Evolutionary conservation across 1,140 invertebrate species (phyloP).

Genomic region (Drosophila burlai): DNA sequence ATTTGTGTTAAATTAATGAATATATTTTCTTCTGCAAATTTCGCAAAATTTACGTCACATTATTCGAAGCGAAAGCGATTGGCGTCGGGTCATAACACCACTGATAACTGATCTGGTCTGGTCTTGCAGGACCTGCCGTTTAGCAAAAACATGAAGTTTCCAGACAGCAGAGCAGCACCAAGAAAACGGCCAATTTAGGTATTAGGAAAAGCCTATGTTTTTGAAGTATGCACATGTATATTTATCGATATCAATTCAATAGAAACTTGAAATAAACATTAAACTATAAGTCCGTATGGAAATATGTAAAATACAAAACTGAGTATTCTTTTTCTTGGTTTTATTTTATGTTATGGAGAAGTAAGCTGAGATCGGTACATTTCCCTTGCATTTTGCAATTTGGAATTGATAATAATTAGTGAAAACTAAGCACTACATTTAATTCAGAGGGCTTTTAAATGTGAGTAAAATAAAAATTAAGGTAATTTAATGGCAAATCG

Average conservation of each 20-base stretch:
- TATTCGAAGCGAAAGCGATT: conserved; percentile 27
- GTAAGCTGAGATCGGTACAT: too few species aligned
- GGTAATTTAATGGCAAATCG: too few species aligned
- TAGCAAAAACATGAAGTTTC: conserved; percentile 40
- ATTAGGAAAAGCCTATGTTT: conserved; percentile 57
- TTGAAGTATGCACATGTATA: conserved; percentile 60
- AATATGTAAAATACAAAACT: conserved; percentile 35
- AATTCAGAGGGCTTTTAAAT: too few species aligned
- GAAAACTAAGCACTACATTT: neutral
- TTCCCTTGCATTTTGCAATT: too few species aligned
- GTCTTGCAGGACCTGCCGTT: conserved; percentile 1
- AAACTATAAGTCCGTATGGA: conserved; percentile 40
- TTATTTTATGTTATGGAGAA: too few species aligned
- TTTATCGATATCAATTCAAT: conserved; percentile 54
- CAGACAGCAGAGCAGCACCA: conserved; percentile 33
- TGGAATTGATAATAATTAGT: neutral
- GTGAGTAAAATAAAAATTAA: too few species aligned
- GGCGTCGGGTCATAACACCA: conserved; percentile 5
- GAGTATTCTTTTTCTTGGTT: neutral
- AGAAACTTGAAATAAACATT: conserved; percentile 51
- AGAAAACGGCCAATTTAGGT: conserved; percentile 54
- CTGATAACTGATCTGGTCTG: conserved; percentile 2
- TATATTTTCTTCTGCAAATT: conserved; percentile 12
- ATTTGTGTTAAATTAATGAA: conserved; percentile 22
- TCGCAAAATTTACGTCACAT: conserved; percentile 8